Evolutionary conservation across 1,140 invertebrate species (phyloP).

Genomic region (Drosophila yakuba): DNA sequence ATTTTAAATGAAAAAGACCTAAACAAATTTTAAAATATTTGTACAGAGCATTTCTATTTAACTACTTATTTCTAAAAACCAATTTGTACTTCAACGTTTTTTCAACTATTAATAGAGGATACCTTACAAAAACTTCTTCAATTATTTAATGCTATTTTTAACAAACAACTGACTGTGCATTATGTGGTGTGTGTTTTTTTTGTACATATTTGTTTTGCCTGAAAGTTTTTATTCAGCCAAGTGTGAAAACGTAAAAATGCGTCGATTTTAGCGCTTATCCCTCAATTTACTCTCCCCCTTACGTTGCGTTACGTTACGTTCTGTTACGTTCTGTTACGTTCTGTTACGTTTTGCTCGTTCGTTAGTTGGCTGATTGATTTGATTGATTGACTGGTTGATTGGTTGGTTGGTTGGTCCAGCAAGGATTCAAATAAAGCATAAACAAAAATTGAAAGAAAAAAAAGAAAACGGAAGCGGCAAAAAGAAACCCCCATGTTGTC

Average conservation of each 20-base stretch:
- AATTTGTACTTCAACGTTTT: too few species aligned
- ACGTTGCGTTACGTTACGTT: slow-evolving; percentile 44
- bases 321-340: slow-evolving; percentile 50
- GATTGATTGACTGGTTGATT: slow-evolving; percentile 36
- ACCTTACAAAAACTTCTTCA: not conserved
- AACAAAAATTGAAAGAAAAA: slow-evolving; percentile 8
- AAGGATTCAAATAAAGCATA: slow-evolving; percentile 33
- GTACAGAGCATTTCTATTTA: too few species aligned
- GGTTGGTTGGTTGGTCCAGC: slow-evolving; percentile 52
- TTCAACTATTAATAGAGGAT: not conserved
- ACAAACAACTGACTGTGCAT: not conserved
- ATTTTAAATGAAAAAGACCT: not conserved
- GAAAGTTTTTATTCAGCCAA: slow-evolving; percentile 24
- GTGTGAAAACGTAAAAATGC: slow-evolving; percentile 21
- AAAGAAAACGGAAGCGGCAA: slow-evolving; percentile 36
- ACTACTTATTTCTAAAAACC: not conserved
- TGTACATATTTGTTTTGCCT: slow-evolving; percentile 44
- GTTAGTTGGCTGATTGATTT: slow-evolving; percentile 59
- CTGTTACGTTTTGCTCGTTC: slow-evolving; percentile 55
- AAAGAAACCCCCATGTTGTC: slow-evolving; percentile 67
- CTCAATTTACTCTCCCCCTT: slow-evolving; percentile 16
- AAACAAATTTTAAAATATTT: not conserved
- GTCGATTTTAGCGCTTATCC: slow-evolving; percentile 45
- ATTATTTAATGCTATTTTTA: not conserved
- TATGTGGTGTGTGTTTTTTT: slow-evolving; percentile 2